Percentiles rank a stretch among this genome's conserved stretches.
Evolutionary conservation across 2,113 vertebrate species (phyloP).

Genomic region (Oncorhynchus masou): DNA sequence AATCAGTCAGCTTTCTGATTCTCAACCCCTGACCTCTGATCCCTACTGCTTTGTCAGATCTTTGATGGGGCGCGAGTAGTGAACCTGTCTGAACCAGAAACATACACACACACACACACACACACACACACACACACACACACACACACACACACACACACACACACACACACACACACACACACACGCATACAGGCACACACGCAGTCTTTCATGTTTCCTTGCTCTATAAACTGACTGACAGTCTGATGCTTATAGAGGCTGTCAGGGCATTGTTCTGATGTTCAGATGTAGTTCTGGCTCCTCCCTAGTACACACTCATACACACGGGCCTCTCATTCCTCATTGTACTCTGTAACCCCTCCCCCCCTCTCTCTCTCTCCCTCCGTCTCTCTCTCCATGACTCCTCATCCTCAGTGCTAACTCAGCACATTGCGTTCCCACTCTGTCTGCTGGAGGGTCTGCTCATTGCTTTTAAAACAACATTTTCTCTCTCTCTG

Average conservation of each 20-base stretch:
- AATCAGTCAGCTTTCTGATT: constrained; percentile 11
- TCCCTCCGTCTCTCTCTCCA: background rate
- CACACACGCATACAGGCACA: constrained; percentile 3
- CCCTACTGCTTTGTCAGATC: background rate
- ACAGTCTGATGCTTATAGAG: constrained; percentile 40
- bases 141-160: background rate
- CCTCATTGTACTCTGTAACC: background rate
- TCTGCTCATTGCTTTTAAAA: constrained; percentile 21
- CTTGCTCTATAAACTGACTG: constrained; percentile 32
- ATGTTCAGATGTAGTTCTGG: background rate
- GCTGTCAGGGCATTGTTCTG: constrained; percentile 38
- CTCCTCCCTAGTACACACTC: background rate
- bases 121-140: constrained; percentile 8
- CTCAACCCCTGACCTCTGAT: constrained; percentile 9
- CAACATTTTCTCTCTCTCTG: constrained; percentile 3
- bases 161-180: constrained; percentile 4
- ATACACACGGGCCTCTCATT: background rate
- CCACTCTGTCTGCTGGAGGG: constrained; percentile 12
- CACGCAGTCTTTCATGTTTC: constrained; percentile 22
- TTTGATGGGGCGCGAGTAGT: background rate
- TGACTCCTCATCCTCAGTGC: constrained; percentile 24
- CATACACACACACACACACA: background rate
- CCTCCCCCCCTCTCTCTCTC: constrained; percentile 12
- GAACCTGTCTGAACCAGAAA: constrained; percentile 5
- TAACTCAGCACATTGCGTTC: constrained; percentile 54